Evolutionary conservation across 2,797 vertebrate species (phyloP).

Genomic region (Catamblyrhynchus diadema): DNA sequence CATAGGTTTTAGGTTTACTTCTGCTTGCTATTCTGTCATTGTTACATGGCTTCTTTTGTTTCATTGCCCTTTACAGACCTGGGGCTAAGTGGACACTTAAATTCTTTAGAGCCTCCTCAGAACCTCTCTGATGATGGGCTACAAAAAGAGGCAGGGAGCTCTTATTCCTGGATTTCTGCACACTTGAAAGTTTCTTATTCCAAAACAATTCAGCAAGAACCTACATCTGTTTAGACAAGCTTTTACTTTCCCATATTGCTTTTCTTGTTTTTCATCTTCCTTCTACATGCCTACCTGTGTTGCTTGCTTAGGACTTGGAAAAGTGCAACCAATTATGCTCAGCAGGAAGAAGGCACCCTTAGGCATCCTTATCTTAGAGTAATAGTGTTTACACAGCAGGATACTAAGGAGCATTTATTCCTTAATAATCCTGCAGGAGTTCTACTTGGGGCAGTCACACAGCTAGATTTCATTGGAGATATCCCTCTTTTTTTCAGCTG

Average conservation of each 20-base stretch:
- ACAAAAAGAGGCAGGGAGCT: not conserved
- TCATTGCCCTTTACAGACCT: not conserved
- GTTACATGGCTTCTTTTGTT: not conserved
- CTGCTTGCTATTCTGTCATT: not conserved
- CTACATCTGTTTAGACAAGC: constrained; percentile 29
- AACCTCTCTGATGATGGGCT: not conserved
- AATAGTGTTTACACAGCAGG: constrained; percentile 22
- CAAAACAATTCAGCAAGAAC: not conserved
- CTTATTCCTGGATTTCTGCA: not conserved
- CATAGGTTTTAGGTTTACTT: not conserved
- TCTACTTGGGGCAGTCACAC: not conserved
- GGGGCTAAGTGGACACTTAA: accelerated
- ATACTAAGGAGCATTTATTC: not conserved
- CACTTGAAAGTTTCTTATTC: not conserved
- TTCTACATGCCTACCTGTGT: not conserved
- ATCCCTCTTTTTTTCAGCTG: not conserved
- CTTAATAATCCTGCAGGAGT: not conserved
- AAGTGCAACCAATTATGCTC: not conserved
- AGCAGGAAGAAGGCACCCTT: constrained; percentile 13
- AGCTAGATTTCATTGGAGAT: not conserved
- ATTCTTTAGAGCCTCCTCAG: not conserved
- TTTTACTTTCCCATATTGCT: not conserved
- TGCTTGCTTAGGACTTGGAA: not conserved
- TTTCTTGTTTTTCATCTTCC: constrained; percentile 39
- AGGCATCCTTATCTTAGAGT: constrained; percentile 33